Evolutionary conservation across 2,888 invertebrate species (phyloP).

Genomic region (Lycophotia porphyrea): DNA sequence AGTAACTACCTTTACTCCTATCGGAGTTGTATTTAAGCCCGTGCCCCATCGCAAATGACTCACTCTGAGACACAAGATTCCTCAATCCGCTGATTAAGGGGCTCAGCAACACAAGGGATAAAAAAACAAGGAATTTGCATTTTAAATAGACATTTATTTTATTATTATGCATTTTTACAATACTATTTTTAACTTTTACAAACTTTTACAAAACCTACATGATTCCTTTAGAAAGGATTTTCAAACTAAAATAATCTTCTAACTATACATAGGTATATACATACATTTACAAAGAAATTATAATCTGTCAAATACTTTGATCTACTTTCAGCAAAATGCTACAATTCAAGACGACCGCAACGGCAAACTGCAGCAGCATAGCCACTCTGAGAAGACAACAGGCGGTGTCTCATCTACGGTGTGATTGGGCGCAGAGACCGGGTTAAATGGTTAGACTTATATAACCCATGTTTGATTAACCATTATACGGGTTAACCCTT

Average conservation of each 20-base stretch:
- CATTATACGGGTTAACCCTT: not conserved
- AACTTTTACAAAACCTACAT: constrained; percentile 38
- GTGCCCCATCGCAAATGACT: too few species aligned
- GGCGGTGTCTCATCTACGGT: too few species aligned
- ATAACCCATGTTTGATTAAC: not conserved
- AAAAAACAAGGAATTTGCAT: not conserved
- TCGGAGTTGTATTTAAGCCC: too few species aligned
- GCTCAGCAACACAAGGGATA: too few species aligned
- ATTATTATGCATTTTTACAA: constrained; percentile 2
- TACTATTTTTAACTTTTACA: constrained; percentile 7
- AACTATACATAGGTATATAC: not conserved
- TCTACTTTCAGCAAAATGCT: not conserved
- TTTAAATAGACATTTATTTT: constrained; percentile 6
- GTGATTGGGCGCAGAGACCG: too few species aligned
- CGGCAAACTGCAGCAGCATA: not conserved
- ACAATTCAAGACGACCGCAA: not conserved
- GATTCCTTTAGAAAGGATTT: constrained; percentile 38
- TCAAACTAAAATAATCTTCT: constrained; percentile 16
- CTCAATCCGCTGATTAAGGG: too few species aligned
- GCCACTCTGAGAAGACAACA: too few species aligned
- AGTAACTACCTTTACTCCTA: too few species aligned
- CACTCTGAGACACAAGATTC: too few species aligned
- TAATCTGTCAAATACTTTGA: not conserved
- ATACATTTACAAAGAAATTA: not conserved
- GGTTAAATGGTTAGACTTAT: too few species aligned